phyloP scores from a whole-genome alignment of 2,113 vertebrate genomes.

The Cavia aperea region DNA sequence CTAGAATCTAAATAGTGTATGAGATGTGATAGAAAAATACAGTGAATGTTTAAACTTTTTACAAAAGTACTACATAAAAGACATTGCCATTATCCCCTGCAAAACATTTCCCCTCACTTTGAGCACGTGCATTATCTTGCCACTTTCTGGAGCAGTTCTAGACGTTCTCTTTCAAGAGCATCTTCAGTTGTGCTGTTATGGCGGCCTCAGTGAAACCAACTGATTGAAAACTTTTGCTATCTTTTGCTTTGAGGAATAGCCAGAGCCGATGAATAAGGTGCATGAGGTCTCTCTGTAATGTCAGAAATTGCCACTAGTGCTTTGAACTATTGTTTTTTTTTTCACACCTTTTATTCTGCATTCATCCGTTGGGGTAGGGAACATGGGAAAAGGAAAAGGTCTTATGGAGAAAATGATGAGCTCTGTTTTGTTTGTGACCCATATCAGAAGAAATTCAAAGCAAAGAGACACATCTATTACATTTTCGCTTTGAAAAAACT shows the following conservation, averaged over 20 bases:
- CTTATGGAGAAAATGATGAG: conserved; percentile 31
- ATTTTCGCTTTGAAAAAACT: neutral
- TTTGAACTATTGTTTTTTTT: neutral
- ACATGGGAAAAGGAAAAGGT: neutral
- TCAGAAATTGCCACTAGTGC: neutral
- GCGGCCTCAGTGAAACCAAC: neutral
- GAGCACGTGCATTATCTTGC: neutral
- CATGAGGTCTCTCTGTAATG: neutral
- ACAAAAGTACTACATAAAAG: neutral
- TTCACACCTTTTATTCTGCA: neutral
- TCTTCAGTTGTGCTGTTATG: neutral
- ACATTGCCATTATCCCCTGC: neutral
- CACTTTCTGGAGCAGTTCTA: neutral
- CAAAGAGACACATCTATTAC: neutral
- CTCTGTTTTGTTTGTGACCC: neutral
- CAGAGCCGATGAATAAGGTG: neutral
- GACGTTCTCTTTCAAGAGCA: neutral
- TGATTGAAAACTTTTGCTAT: neutral
- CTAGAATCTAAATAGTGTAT: neutral
- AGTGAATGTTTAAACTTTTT: neutral
- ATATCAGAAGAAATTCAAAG: conserved; percentile 37
- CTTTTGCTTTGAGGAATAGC: neutral
- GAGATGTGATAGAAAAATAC: neutral
- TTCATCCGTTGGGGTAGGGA: neutral
- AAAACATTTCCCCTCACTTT: neutral